phyloP scores from a whole-genome alignment of 2,797 vertebrate species.

The Syngnathus acus region DNA sequence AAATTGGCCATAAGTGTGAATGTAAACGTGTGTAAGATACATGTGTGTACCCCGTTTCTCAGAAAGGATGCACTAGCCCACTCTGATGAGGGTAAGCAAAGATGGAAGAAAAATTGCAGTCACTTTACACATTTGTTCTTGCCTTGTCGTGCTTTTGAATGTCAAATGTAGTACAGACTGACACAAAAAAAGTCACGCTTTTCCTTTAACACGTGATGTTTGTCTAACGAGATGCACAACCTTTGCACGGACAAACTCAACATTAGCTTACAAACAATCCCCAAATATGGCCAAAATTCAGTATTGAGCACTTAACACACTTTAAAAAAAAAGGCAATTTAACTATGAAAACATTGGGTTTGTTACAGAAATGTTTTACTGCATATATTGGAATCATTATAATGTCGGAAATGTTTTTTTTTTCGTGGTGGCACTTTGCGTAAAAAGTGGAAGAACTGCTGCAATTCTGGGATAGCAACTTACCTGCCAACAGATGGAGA shows the following conservation, averaged over 20 bases:
- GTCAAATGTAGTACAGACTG: background rate
- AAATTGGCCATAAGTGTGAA: no score
- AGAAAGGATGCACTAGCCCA: no score
- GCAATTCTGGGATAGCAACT: no score
- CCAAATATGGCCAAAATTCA: background rate
- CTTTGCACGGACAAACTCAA: background rate
- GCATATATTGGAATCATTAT: no score
- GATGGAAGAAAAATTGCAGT: background rate
- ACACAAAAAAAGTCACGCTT: background rate
- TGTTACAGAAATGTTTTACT: no score
- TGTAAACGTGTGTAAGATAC: no score
- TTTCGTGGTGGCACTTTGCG: no score
- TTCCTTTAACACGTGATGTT: background rate
- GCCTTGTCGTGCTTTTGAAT: no score
- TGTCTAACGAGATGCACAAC: background rate
- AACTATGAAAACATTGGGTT: background rate
- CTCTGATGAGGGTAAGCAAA: background rate
- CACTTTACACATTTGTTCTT: no score
- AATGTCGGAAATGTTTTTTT: no score
- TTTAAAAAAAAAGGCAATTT: background rate
- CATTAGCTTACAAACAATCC: background rate
- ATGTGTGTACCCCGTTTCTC: background rate
- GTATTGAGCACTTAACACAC: background rate
- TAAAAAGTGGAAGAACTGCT: no score
- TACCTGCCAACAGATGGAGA: no score